Percentiles rank a stretch among this genome's conserved stretches.
Conservation (phyloP, 92 coral and sea anemone genomes). For the Actinernus sp. region DNA sequence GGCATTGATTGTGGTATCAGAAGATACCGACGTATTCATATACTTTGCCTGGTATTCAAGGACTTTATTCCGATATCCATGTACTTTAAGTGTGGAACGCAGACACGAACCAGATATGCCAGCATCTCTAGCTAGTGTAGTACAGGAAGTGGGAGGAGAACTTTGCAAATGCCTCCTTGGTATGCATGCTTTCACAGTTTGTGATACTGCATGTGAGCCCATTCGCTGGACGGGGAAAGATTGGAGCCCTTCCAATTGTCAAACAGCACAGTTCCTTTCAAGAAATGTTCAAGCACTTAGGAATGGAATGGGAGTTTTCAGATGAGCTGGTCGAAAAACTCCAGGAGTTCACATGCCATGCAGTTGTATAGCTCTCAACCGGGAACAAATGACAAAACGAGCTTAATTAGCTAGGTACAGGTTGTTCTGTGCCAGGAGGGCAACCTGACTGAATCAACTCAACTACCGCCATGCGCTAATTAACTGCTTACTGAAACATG, state of each 20-base stretch:
- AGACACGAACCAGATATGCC: slow-evolving; percentile 35
- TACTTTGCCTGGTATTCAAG: slow-evolving; percentile 24
- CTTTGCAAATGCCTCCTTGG: slow-evolving; percentile 57
- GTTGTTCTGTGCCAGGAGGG: slow-evolving; percentile 49
- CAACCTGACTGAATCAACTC: slow-evolving; percentile 34
- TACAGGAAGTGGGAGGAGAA: slow-evolving; percentile 37
- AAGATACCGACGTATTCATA: slow-evolving; percentile 49
- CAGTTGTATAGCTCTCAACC: slow-evolving; percentile 18
- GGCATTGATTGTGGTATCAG: slow-evolving; percentile 43
- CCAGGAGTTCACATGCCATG: slow-evolving; percentile 42
- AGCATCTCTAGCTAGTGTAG: slow-evolving; percentile 40
- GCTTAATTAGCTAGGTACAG: slow-evolving; percentile 38
- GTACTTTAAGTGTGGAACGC: slow-evolving; percentile 47
- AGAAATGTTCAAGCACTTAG: slow-evolving; percentile 32
- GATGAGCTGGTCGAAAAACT: slow-evolving; percentile 27
- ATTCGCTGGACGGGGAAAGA: slow-evolving; percentile 49
- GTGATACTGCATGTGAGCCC: slow-evolving; percentile 71
- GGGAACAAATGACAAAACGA: slow-evolving; percentile 29
- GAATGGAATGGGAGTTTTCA: slow-evolving; percentile 20
- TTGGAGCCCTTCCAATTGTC: slow-evolving; percentile 33
- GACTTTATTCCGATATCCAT: slow-evolving; percentile 24
- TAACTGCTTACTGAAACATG: slow-evolving; percentile 22
- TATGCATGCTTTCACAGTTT: slow-evolving; percentile 65
- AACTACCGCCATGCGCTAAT: slow-evolving; percentile 48
- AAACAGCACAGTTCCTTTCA: slow-evolving; percentile 30